These are phyloP conservation scores for Mormyrus proboscirostris DNA, from an alignment of 2,797 vertebrate genomes.

Conservation along the genomic window DNA sequence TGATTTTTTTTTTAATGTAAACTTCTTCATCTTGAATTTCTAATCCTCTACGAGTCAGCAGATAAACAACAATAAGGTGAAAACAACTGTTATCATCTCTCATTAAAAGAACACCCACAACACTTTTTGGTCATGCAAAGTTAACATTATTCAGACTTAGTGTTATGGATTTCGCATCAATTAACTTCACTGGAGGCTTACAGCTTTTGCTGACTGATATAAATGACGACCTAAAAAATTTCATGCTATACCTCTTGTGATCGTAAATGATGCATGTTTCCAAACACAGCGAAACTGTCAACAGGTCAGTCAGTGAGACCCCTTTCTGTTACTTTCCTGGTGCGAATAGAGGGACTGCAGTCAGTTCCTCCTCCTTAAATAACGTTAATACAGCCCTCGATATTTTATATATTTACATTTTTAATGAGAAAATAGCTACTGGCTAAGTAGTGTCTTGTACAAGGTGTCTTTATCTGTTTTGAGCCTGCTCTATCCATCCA, in stretches of 20 bases:
- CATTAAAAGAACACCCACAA: not conserved
- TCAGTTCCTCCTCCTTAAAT: not conserved
- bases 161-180: not conserved
- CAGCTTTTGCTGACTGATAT: not conserved
- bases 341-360: not conserved
- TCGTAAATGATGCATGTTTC: not conserved
- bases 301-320: not conserved
- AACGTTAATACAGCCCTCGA: not conserved
- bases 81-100: not conserved
- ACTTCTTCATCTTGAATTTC: not conserved
- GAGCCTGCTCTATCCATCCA: not conserved
- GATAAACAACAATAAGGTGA: not conserved
- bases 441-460: not conserved
- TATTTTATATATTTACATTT: not conserved
- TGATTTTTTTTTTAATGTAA: not conserved
- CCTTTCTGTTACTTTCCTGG: not conserved
- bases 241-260: not conserved
- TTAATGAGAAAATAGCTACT: not conserved
- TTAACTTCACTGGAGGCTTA: not conserved
- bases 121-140: not conserved
- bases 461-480: not conserved
- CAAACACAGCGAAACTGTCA: not conserved
- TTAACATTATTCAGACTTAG: not conserved
- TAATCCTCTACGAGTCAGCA: not conserved
- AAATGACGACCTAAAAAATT: not conserved